phyloP scores from a whole-genome alignment of 1,140 invertebrate species.

The Trichomalopsis sarcophagae region DNA sequence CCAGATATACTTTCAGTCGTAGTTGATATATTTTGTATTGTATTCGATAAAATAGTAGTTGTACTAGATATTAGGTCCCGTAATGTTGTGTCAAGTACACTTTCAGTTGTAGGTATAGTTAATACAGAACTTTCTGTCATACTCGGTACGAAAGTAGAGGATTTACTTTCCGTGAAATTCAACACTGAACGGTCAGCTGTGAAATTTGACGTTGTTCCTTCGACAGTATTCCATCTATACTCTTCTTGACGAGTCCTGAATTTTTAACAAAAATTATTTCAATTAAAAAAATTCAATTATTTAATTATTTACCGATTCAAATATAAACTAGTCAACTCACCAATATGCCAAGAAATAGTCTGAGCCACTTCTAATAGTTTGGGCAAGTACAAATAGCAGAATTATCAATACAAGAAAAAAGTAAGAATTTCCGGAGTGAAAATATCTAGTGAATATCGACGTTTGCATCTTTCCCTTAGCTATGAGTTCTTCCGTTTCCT shows the following conservation, averaged over 20 bases:
- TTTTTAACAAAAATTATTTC: neutral
- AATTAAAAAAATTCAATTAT: neutral
- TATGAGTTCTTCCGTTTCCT: conserved; percentile 77
- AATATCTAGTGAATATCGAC: conserved; percentile 75
- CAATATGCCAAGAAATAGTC: conserved; percentile 80
- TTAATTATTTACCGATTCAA: conserved; percentile 6
- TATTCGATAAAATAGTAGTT: neutral
- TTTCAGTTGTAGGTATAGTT: neutral
- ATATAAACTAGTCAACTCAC: conserved; percentile 42
- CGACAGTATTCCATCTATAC: conserved; percentile 10
- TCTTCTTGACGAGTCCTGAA: conserved; percentile 71
- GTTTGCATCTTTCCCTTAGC: conserved; percentile 76
- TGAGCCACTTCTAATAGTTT: conserved; percentile 73
- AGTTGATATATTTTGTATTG: neutral
- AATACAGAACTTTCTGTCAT: neutral
- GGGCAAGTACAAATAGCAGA: conserved; percentile 71
- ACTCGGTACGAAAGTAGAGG: neutral
- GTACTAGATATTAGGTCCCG: neutral
- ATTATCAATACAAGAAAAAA: conserved; percentile 69
- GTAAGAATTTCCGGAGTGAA: conserved; percentile 75
- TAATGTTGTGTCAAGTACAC: neutral
- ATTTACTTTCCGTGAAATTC: neutral
- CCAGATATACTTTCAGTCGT: neutral
- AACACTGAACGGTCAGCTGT: neutral
- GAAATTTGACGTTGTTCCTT: neutral